These are phyloP conservation scores for Hybognathus amarus DNA, from an alignment of 2,797 vertebrate genomes.

Conservation along the genomic window DNA sequence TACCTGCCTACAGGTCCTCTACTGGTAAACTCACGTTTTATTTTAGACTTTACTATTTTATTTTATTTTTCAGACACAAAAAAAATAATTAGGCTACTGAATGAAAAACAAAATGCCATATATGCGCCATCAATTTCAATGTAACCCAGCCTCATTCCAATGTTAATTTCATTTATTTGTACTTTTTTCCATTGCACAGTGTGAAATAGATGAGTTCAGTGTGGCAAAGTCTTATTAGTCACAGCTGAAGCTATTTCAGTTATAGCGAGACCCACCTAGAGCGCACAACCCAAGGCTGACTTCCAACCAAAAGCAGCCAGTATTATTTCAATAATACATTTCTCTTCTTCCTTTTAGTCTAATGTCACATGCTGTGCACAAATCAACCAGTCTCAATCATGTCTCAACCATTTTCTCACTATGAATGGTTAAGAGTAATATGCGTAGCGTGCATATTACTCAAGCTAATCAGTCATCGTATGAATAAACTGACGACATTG, in stretches of 20 bases:
- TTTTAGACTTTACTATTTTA: neutral
- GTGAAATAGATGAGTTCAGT: conserved; percentile 24
- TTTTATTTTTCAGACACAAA: neutral
- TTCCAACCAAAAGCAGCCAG: conserved; percentile 7
- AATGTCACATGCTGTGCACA: neutral
- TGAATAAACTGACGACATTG: conserved; percentile 6
- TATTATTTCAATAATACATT: conserved; percentile 23
- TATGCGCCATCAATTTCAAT: neutral
- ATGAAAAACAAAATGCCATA: neutral
- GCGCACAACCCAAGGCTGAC: conserved; percentile 32
- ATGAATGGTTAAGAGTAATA: neutral
- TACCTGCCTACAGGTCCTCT: neutral
- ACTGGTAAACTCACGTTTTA: neutral
- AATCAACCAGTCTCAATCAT: conserved; percentile 9
- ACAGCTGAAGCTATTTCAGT: conserved; percentile 39
- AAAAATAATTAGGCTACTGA: neutral
- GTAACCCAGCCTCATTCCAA: neutral
- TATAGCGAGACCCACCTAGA: conserved; percentile 39
- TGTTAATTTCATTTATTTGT: conserved; percentile 21
- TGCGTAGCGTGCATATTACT: neutral
- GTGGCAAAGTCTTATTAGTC: conserved; percentile 39
- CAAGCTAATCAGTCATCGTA: neutral
- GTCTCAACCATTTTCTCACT: neutral
- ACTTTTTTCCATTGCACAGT: conserved; percentile 16
- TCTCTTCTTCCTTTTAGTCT: conserved; percentile 13